These are phyloP conservation scores for Epizoanthus ramosus DNA, from an alignment of 92 coral and sea anemone species.

Conservation along the genomic window DNA sequence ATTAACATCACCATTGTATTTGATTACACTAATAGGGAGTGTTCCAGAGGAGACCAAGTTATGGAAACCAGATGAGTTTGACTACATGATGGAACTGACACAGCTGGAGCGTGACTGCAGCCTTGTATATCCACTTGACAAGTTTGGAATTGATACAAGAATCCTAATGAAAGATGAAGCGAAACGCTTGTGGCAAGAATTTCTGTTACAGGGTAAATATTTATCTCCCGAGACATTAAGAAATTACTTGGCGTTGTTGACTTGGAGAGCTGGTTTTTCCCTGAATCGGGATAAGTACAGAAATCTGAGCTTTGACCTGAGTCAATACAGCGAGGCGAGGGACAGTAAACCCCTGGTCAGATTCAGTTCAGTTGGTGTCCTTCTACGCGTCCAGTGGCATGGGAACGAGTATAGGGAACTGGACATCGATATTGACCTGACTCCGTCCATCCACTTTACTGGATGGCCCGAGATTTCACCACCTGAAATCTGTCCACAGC, in stretches of 20 bases:
- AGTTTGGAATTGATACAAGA: not conserved
- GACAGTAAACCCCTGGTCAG: slow-evolving; percentile 11
- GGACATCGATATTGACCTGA: slow-evolving; percentile 38
- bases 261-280: slow-evolving; percentile 25
- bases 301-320: slow-evolving; percentile 28
- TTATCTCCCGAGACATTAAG: slow-evolving; percentile 10
- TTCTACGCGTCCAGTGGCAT: slow-evolving; percentile 29
- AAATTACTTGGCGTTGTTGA: slow-evolving; percentile 11
- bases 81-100: slow-evolving; percentile 44
- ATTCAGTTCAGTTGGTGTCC: slow-evolving; percentile 39
- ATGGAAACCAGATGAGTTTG: slow-evolving; percentile 47
- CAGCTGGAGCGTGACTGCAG: slow-evolving; percentile 28
- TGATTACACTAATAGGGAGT: slow-evolving; percentile 2
- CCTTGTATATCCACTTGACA: too few species aligned
- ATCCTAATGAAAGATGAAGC: slow-evolving; percentile 6
- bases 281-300: slow-evolving; percentile 26
- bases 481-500: not conserved
- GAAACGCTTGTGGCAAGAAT: slow-evolving; percentile 25
- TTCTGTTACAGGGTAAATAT: not conserved
- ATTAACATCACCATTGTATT: too few species aligned
- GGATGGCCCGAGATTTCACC: not conserved
- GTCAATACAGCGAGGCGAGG: slow-evolving; percentile 2
- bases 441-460: slow-evolving; percentile 37
- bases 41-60: slow-evolving; percentile 40
- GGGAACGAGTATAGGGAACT: slow-evolving; percentile 37